Conservation (phyloP, 2,113 vertebrate genomes). For the Hippocampus mohnikei region DNA sequence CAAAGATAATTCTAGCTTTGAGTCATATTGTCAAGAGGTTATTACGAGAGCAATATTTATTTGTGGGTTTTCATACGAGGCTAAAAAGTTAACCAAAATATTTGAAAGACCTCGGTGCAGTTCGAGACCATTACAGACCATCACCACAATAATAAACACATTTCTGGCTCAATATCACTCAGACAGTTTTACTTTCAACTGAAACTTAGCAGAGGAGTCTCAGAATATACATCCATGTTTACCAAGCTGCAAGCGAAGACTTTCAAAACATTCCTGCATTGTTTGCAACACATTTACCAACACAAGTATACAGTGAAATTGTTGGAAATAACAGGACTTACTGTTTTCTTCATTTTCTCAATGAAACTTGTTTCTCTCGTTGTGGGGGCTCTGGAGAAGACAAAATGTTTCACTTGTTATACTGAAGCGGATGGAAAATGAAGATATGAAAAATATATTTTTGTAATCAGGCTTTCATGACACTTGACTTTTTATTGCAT, state of each 20-base stretch:
- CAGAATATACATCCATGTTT: no score
- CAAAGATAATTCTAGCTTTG: not conserved
- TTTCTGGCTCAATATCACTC: not conserved
- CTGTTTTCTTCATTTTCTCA: conserved; percentile 99
- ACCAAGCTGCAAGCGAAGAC: no score
- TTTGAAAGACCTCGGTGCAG: not conserved
- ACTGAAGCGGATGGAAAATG: not conserved
- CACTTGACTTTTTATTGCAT: no score
- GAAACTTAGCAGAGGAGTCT: no score
- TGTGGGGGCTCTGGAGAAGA: conserved; percentile 65
- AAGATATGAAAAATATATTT: not conserved
- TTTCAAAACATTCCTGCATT: not conserved
- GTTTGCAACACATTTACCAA: not conserved
- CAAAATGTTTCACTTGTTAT: not conserved
- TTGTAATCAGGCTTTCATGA: not conserved
- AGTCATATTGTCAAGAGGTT: not conserved
- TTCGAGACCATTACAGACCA: not conserved
- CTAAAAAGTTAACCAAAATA: not conserved
- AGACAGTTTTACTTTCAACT: no score
- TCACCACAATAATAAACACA: not conserved
- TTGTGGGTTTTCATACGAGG: not conserved
- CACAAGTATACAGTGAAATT: not conserved
- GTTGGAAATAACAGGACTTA: conserved; percentile 62
- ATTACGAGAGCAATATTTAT: not conserved
- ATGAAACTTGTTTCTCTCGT: conserved; percentile 89